phyloP scores from a whole-genome alignment of 2,888 invertebrate species.

The Drosophila demipolita region DNA sequence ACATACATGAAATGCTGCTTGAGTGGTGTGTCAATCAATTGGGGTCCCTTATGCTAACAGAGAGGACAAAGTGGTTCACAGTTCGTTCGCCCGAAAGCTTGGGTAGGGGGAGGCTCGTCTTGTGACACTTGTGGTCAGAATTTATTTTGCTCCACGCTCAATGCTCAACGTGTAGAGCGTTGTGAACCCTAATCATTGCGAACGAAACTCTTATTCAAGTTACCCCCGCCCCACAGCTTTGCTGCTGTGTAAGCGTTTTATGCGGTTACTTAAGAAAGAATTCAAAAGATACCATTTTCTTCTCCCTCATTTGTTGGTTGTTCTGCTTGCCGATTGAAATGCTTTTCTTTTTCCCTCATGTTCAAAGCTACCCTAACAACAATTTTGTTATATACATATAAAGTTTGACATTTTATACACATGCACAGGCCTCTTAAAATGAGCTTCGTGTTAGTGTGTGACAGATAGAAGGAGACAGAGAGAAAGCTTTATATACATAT shows the following conservation, averaged over 20 bases:
- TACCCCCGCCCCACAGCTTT: not conserved
- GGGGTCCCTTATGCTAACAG: constrained; percentile 55
- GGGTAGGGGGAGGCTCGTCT: not conserved
- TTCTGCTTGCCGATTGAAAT: constrained; percentile 41
- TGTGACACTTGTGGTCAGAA: constrained; percentile 74
- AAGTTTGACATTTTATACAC: constrained; percentile 46
- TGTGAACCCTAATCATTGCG: constrained; percentile 49
- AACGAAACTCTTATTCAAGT: constrained; percentile 26
- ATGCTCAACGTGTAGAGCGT: constrained; percentile 1
- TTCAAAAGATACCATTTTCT: constrained; percentile 58
- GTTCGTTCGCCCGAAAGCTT: constrained; percentile 65
- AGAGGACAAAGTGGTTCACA: constrained; percentile 75
- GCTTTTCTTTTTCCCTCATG: constrained; percentile 21
- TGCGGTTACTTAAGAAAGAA: constrained; percentile 61
- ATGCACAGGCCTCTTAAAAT: constrained; percentile 34
- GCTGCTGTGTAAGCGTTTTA: constrained; percentile 55
- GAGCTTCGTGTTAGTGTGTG: constrained; percentile 26
- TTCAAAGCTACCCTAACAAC: constrained; percentile 68
- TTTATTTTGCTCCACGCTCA: constrained; percentile 50
- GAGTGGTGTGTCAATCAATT: constrained; percentile 67
- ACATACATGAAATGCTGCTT: constrained; percentile 34
- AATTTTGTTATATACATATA: constrained; percentile 52
- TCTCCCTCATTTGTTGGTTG: constrained; percentile 1
- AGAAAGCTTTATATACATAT: not conserved
- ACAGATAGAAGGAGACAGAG: not conserved